Percentiles rank a stretch among this genome's conserved stretches.
Evolutionary conservation across 2,797 vertebrate genomes (phyloP).

Genomic region (Hippopotamyrus pictus): DNA sequence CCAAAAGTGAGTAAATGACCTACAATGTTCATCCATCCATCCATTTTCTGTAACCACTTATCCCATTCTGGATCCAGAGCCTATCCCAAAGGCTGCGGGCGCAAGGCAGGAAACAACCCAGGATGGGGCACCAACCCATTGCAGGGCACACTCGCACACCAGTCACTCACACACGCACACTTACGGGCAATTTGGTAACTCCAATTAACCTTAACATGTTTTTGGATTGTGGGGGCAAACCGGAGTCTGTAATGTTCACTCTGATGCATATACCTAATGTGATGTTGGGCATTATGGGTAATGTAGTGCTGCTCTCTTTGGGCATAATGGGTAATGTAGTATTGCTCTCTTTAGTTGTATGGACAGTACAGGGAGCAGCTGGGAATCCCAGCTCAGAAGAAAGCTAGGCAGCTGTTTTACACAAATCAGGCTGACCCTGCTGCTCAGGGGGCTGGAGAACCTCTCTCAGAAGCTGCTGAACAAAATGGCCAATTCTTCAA

Average conservation of each 20-base stretch:
- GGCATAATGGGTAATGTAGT: not conserved
- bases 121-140: not conserved
- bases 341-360: conserved; percentile 66
- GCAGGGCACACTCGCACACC: not conserved
- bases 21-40: not conserved
- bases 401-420: conserved; percentile 66
- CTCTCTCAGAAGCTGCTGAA: conserved; percentile 21
- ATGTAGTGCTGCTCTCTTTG: not conserved
- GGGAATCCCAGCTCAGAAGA: conserved; percentile 61
- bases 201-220: not conserved
- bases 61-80: not conserved
- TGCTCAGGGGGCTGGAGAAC: conserved; percentile 22
- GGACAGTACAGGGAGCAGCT: conserved; percentile 78
- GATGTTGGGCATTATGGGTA: not conserved
- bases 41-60: not conserved
- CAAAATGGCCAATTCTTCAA: conserved; percentile 25
- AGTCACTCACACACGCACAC: not conserved
- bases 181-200: not conserved
- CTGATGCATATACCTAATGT: not conserved
- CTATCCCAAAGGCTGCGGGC: not conserved
- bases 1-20: not conserved
- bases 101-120: not conserved
- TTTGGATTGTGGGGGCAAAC: not conserved
- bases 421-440: conserved; percentile 33
- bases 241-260: not conserved